phyloP scores from a whole-genome alignment of 2,797 vertebrate genomes.

The Mus minutoides region DNA sequence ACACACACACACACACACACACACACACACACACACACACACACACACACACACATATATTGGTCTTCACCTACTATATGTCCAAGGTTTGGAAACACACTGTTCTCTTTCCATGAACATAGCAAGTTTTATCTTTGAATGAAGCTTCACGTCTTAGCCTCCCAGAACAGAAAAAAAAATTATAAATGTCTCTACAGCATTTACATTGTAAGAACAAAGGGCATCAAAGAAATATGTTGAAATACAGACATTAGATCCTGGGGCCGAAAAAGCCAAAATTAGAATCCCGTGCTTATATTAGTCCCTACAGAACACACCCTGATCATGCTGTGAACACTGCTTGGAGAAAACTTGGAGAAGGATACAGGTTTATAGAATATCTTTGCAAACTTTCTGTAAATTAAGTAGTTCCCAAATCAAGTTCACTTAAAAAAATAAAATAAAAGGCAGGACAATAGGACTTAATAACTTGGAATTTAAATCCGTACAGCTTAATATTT shows the following conservation, averaged over 20 bases:
- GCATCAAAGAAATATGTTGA: neutral
- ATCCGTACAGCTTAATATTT: neutral
- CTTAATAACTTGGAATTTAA: constrained; percentile 37
- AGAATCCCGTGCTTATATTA: neutral
- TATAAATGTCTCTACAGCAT: neutral
- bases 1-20: too few relatives aligned
- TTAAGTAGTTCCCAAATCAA: neutral
- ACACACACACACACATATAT: too few relatives aligned
- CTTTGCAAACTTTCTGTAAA: neutral
- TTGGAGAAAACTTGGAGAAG: neutral
- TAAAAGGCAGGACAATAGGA: neutral
- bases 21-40: too few relatives aligned
- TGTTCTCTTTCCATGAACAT: neutral
- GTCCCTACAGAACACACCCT: neutral
- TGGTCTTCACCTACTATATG: neutral
- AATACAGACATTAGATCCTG: neutral
- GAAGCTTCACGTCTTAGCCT: neutral
- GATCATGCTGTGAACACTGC: neutral
- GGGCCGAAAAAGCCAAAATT: neutral
- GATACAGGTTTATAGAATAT: neutral
- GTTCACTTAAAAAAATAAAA: neutral
- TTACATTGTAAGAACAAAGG: neutral
- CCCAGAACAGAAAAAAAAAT: neutral
- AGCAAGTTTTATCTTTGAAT: neutral
- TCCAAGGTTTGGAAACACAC: neutral